Evolutionary conservation across 2,113 vertebrate genomes (phyloP), one percentile per base, ranked within the genome.

Genomic region (Ciconia maguari): DNA sequence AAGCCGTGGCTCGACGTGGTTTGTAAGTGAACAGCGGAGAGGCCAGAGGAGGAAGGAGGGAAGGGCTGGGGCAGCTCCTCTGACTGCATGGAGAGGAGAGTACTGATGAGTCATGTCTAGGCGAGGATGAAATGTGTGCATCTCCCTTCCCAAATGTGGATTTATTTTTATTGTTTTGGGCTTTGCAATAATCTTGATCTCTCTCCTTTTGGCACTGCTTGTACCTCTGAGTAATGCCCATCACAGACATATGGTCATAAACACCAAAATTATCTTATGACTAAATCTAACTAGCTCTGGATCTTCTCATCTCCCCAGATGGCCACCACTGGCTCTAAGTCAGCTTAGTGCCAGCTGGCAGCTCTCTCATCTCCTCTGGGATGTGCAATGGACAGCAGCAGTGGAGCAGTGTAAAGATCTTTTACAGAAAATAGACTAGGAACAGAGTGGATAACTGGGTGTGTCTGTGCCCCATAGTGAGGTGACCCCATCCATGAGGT

Each of bases 151-250:
- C 54, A 85, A 80, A 79, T 19, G 8, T 61, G 26, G 70, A 72
- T 89, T 54, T 90, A 58, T 72, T 94, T 82, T 95, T 93, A 92
- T 89, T 87, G 62, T 80, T 93, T 62, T 36, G 19, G 42, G 26
- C 55, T 95, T 76, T 5, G 5, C 38, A 93, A 10, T 80, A 69
- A 48, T 72, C 55, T 93, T 87, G 46, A 52, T 87, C 52, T 89
- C 55, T 86, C 38, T 93, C 65, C 20, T 87, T 84, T 65, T 94
- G 95, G 91, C 89, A 85, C 6, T 14, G 30, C 34, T 69, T 87
- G 27, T 61, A 49, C 81, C 27, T 95, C 54, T 96, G 91, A 94
- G 77, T 94, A 96, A 94, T 91, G 52, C 36, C 87, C 46, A 42
- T 82, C 69, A 76, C 52, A 95, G 89, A 92, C 49, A 11, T 77